Evolutionary conservation across 2,888 invertebrate species (phyloP).

Genomic region (Athalia rosae): DNA sequence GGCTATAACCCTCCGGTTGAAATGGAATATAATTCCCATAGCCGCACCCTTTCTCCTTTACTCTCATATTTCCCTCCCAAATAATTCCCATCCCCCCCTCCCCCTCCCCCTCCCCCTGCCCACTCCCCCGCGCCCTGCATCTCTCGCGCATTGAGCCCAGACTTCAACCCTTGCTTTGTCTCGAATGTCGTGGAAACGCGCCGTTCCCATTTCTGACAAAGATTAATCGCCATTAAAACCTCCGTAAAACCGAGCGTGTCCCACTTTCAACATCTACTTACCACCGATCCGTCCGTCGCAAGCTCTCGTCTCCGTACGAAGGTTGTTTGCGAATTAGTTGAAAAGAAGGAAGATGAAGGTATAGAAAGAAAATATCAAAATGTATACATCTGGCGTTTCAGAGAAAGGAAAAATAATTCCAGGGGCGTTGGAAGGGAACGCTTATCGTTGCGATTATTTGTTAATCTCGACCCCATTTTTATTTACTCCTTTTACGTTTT

Average conservation of each 20-base stretch:
- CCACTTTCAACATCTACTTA: conserved; percentile 1
- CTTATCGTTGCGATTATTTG: no score
- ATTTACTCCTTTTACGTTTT: background rate
- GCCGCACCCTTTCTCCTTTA: no score
- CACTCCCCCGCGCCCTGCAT: background rate
- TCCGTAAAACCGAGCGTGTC: background rate
- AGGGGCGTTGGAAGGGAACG: no score
- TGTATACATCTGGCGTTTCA: no score
- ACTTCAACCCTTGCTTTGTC: conserved; percentile 40
- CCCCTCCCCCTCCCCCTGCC: background rate
- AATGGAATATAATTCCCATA: conserved; percentile 35
- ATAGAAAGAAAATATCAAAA: background rate
- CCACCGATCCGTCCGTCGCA: background rate
- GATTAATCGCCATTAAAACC: conserved; percentile 43
- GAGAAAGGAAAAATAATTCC: no score
- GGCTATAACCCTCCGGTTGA: conserved; percentile 22
- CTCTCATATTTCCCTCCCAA: no score
- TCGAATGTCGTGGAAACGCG: conserved; percentile 23
- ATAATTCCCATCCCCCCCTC: background rate
- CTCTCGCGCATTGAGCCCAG: conserved; percentile 4
- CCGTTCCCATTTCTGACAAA: conserved; percentile 23
- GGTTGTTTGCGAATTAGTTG: background rate
- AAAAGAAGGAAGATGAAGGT: background rate
- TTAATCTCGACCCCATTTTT: background rate
- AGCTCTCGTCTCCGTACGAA: background rate